Evolutionary conservation across 1,140 invertebrate species (phyloP).

Genomic region (Ganaspis sp.): DNA sequence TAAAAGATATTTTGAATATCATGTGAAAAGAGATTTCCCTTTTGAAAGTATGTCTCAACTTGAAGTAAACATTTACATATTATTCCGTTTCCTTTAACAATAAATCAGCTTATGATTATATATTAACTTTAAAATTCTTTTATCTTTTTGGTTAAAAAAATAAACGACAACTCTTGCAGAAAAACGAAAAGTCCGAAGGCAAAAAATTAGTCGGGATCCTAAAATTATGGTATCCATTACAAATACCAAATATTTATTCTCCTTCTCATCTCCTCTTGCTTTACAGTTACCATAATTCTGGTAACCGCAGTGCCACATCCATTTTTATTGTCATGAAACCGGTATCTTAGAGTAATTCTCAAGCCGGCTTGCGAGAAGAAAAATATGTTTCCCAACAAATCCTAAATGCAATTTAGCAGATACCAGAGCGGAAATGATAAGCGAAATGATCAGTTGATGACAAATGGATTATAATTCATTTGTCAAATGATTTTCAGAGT

Average conservation of each 20-base stretch:
- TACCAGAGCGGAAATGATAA: slow-evolving; percentile 1
- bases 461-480: slow-evolving; percentile 9
- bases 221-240: not conserved
- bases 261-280: not conserved
- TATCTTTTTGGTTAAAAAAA: too few species aligned
- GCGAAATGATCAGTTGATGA: not conserved
- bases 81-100: not conserved
- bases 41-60: not conserved
- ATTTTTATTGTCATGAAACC: slow-evolving; percentile 11
- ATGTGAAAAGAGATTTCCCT: not conserved
- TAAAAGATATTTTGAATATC: not conserved
- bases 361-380: not conserved
- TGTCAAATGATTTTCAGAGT: not conserved
- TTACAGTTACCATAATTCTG: slow-evolving; percentile 13
- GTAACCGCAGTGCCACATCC: slow-evolving; percentile 3
- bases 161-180: not conserved
- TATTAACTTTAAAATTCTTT: too few species aligned
- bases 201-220: not conserved
- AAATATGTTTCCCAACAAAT: not conserved
- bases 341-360: not conserved
- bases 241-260: not conserved
- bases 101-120: too few species aligned
- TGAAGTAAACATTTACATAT: not conserved
- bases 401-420: not conserved
- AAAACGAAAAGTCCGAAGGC: not conserved